phyloP scores from a whole-genome alignment of 2,797 vertebrate genomes.

The Myotis findleyi region DNA sequence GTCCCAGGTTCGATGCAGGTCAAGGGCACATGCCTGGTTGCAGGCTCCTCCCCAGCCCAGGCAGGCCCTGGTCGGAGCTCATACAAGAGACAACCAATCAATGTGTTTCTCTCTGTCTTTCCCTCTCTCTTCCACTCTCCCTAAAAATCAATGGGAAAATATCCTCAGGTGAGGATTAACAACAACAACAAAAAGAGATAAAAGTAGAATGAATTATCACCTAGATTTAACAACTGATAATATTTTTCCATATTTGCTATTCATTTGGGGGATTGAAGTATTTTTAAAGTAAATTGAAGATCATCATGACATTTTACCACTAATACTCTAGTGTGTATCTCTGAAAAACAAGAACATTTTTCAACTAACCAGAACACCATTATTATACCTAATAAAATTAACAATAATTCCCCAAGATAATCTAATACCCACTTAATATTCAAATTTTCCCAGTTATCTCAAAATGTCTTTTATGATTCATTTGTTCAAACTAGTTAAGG shows the following conservation, averaged over 20 bases:
- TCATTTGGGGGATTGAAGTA: background rate
- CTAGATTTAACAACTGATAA: slow-evolving; percentile 19
- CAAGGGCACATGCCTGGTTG: no score
- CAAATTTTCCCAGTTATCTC: slow-evolving; percentile 32
- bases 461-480: slow-evolving; percentile 51
- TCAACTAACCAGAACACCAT: background rate
- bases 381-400: slow-evolving; percentile 40
- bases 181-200: background rate
- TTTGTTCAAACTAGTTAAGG: slow-evolving; percentile 15
- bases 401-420: background rate
- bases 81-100: no score
- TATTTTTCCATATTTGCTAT: background rate
- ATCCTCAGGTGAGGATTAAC: no score
- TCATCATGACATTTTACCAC: background rate
- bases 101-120: no score
- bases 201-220: background rate
- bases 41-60: no score
- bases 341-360: slow-evolving; percentile 14
- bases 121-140: no score
- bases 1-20: no score
- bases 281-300: slow-evolving; percentile 45
- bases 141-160: no score
- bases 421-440: slow-evolving; percentile 2
- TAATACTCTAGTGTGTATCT: background rate
- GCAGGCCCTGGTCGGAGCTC: no score